Base-by-base conservation (phyloP, 2,113 vertebrate species). In the Eulemur rufifrons region DNA sequence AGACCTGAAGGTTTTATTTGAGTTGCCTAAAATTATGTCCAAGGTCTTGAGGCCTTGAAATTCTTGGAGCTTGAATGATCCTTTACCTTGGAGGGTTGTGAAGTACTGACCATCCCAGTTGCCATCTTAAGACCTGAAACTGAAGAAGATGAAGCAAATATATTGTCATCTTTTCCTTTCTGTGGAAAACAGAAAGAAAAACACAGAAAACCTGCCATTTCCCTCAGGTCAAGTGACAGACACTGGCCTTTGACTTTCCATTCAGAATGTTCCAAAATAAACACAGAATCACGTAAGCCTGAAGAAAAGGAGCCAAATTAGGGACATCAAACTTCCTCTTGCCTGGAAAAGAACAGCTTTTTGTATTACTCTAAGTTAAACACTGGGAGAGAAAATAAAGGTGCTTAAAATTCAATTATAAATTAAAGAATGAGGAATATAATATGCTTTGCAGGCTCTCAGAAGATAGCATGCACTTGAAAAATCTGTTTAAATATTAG, bases 161-260 rank as follows among this genome's bases (percentile, higher is more conserved):
- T 61, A 56, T 52, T 89, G 29, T 85, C 66, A 78, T 81, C n/a
- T 59, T 96, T 97, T 77, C 61, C 76, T 69, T 91, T 86, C 66
- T 84, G 42, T 92, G 64, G 90, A 87, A 91, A 92, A 94, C 2
- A 15, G 76, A 89, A 93, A 94, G 47, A 54, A 88, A 93, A 87
- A 74, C 42, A 84, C 47, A 81, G 10, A 90, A 71, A 93, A 32
- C 2, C 37, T 68, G 39, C 59, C 32, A 39, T 74, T 96, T 89
- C 78, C 93, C 59, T 89, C 50, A 87, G 92, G 90, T 95, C 94
- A 96, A 87, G 50, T 17, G 93, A 92, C 94, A 97, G 95, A 81
- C n/a, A 61, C 52, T 95, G 91, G 87, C 84, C 92, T 20, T 68
- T 94, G 68, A 56, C 68, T 73, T 82, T 94, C 18, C n/a, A 81